Evolutionary conservation across 2,888 invertebrate genomes (phyloP), one percentile per base, ranked within the genome.

Genomic region (Tenthredo mesomela): DNA sequence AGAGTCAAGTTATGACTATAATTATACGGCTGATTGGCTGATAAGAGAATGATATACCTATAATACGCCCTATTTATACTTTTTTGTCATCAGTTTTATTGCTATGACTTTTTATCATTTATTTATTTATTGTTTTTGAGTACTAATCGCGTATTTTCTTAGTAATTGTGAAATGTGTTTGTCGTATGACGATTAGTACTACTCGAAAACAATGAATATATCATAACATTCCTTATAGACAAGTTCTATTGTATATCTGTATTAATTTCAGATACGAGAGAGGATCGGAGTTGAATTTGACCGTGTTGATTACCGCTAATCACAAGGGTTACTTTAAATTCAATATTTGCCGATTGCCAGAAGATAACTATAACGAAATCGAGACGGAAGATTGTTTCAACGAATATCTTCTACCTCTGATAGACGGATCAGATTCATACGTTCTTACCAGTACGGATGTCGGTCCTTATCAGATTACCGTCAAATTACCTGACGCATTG

Each of bases 371-470:
- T 0, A 86, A 88, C 33, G 92, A 92, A 29, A 88, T 90, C 1
- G 95, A 95, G 88, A 94, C 93, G 0, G 95, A 95, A 54, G 93
- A 91, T 0, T 95, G 95, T 86, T 95, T 95, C 87, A 87, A 91
- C 0, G 89, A 92, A 54, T 86, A 95, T 87, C 92, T 89, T 0
- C 85, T 95, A 2, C 84, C 61, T 71, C 86, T 94, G 7, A 89
- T 87, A 1, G 91, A 94, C 77, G 93, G 93, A 4, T 89, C 89
- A 6, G 87, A 88, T 80, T 86, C 86, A 37, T 93, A 92, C 86
- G 61, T 85, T 0, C 88, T 93, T 2, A 61, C 83, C 0, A 85
- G 73, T 7, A 85, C 85, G 7, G 87, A 88, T 37, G 50, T 85
- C 1, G 91, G 90, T 0, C 86, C 88, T n/a, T 90, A 90, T 82